These are phyloP conservation scores for Cryptosula pallasiana DNA, from an alignment of 2,888 invertebrate species.

Conservation along the genomic window DNA sequence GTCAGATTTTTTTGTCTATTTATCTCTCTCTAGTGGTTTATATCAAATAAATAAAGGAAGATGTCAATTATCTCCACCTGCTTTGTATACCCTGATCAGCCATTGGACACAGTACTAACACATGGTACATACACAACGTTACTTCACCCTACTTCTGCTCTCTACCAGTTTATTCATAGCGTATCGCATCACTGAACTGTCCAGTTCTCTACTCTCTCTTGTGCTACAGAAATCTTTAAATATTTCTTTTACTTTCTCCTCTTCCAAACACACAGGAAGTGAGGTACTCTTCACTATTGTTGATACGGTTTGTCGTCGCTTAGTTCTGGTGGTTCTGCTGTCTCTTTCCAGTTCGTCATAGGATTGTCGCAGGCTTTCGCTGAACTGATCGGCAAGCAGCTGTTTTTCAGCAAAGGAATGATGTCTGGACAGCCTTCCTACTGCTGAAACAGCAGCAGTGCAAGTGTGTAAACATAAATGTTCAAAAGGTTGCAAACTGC, in stretches of 20 bases:
- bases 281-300: neutral
- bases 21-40: too few relatives aligned
- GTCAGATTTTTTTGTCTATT: too few relatives aligned
- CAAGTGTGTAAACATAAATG: too few relatives aligned
- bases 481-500: too few relatives aligned
- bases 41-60: too few relatives aligned
- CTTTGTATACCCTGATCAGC: too few relatives aligned
- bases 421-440: neutral
- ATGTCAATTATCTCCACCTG: too few relatives aligned
- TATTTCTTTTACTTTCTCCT: neutral
- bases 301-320: neutral
- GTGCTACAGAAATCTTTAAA: neutral
- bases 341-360: neutral
- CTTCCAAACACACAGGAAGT: slow-evolving; percentile 6
- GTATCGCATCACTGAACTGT: slow-evolving; percentile 19
- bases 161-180: neutral
- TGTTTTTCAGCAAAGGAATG: slow-evolving; percentile 8
- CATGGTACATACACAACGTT: too few relatives aligned
- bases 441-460: neutral
- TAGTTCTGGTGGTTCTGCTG: neutral
- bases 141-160: too few relatives aligned
- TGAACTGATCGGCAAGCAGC: slow-evolving; percentile 8
- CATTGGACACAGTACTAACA: too few relatives aligned
- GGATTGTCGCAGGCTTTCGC: neutral
- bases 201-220: slow-evolving; percentile 3